A percentile compares a stretch with the other conserved stretches of the same genome.
Evolutionary conservation across 1,140 invertebrate genomes (phyloP).

Genomic region (Phortica variegata): DNA sequence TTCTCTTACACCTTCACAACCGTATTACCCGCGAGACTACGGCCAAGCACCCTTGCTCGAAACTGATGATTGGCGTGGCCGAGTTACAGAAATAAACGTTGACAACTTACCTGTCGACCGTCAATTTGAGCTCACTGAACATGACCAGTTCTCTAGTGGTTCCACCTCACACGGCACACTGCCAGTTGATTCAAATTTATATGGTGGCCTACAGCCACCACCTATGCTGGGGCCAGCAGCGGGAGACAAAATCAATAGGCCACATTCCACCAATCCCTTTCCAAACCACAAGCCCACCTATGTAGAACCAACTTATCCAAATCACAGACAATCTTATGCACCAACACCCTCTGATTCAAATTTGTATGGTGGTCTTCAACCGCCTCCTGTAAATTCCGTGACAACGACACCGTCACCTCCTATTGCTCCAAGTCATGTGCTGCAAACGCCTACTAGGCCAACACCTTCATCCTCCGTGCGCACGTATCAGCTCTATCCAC

Average conservation of each 20-base stretch:
- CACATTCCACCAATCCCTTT: neutral
- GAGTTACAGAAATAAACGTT: neutral
- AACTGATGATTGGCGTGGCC: neutral
- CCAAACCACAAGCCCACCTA: neutral
- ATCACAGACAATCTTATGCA: neutral
- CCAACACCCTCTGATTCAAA: conserved; percentile 24
- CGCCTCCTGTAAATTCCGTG: conserved; percentile 12
- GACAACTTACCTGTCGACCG: neutral
- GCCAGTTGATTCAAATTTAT: conserved; percentile 21
- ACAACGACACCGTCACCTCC: neutral
- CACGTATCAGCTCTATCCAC: conserved; percentile 33
- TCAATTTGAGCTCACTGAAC: conserved; percentile 12
- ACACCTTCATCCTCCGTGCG: conserved; percentile 13
- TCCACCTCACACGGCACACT: neutral
- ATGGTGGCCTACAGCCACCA: conserved; percentile 22
- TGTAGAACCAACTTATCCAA: neutral
- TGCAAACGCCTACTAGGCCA: neutral
- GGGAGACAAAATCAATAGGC: neutral
- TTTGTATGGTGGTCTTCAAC: conserved; percentile 30
- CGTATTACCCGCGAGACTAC: too few species aligned
- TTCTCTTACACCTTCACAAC: too few species aligned
- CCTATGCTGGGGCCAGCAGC: neutral
- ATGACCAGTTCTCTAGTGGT: neutral
- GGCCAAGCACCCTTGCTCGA: conserved; percentile 3
- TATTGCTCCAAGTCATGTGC: neutral